Conservation (phyloP, 2,113 vertebrate species). For the Myrmecophaga tridactyla region DNA sequence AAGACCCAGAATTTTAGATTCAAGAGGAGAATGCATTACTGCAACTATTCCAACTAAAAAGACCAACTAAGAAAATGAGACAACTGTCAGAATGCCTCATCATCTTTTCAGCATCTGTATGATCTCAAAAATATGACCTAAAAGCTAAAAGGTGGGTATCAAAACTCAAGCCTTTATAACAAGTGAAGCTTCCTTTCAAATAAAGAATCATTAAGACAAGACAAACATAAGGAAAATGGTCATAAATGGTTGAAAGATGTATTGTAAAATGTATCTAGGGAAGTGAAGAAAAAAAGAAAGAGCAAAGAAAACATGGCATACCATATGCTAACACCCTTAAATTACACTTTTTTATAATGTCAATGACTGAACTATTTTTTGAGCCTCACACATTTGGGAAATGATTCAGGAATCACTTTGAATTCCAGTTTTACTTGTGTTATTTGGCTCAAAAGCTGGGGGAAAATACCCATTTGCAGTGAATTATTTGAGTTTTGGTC, state of each 20-base stretch:
- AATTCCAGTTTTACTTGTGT: not conserved
- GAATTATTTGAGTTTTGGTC: not conserved
- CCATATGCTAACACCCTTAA: not conserved
- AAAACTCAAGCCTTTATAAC: constrained; percentile 1
- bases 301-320: not conserved
- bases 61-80: not conserved
- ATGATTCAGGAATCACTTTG: not conserved
- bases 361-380: not conserved
- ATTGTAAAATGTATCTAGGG: not conserved
- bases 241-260: not conserved
- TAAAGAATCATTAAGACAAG: not conserved
- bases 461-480: not conserved
- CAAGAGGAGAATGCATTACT: not conserved
- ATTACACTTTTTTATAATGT: not conserved
- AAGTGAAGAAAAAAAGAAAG: not conserved
- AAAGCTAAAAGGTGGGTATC: not conserved
- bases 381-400: not conserved
- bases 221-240: not conserved
- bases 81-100: not conserved
- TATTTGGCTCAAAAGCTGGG: constrained; percentile 3
- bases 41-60: not conserved
- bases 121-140: not conserved
- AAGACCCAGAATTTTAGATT: not conserved
- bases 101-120: not conserved
- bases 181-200: constrained; percentile 10